Conservation (phyloP, 2,113 vertebrate species). For the human (Homo sapiens) region DNA sequence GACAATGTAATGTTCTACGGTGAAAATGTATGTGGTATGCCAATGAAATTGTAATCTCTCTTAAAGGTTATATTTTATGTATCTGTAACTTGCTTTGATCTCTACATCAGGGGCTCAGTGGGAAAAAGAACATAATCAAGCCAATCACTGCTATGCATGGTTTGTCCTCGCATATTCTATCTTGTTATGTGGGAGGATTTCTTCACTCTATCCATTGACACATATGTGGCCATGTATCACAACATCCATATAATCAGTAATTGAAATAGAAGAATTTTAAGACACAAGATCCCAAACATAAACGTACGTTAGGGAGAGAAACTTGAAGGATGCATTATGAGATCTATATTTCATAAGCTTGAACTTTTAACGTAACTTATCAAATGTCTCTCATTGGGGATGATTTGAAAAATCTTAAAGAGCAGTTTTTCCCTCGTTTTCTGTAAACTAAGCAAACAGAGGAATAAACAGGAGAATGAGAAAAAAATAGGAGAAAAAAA, state of each 20-base stretch:
- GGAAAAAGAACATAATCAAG: neutral
- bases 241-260: neutral
- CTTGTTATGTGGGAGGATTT: neutral
- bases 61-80: neutral
- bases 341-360: neutral
- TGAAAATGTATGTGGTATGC: neutral
- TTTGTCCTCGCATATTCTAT: neutral
- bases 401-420: neutral
- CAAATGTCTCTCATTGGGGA: neutral
- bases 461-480: neutral
- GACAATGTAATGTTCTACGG: neutral
- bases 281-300: neutral
- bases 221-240: neutral
- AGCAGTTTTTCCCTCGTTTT: neutral
- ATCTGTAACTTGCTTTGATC: neutral
- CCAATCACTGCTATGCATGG: neutral
- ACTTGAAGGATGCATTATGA: neutral
- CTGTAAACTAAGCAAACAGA: neutral
- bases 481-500: neutral
- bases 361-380: neutral
- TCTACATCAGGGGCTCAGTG: neutral
- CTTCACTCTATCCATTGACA: neutral
- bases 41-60: neutral
- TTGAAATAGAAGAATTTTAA: neutral
- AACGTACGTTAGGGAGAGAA: neutral